Percentiles rank a stretch among this genome's conserved stretches.
phyloP scores from a whole-genome alignment of 2,797 vertebrate genomes.

The Clarias pachynema region DNA sequence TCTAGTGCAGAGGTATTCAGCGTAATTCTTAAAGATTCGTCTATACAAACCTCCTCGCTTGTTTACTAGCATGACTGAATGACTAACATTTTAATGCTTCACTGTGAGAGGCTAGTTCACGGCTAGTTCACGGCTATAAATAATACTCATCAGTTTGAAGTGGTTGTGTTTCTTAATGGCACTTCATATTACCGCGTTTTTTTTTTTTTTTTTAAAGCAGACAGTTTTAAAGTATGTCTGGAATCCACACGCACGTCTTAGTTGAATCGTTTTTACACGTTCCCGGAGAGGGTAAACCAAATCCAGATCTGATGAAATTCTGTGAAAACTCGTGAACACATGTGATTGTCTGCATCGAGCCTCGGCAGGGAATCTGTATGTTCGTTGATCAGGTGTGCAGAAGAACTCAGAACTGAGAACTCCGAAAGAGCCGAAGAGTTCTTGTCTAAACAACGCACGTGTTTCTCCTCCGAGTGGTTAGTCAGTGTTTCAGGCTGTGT shows the following conservation, averaged over 20 bases:
- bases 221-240: not conserved
- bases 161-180: not conserved
- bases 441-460: not conserved
- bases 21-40: not conserved
- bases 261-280: not conserved
- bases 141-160: not conserved
- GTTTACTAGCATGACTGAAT: not conserved
- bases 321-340: not conserved
- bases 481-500: not conserved
- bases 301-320: constrained; percentile 10
- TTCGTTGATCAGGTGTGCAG: not conserved
- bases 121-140: not conserved
- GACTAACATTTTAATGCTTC: not conserved
- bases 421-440: not conserved
- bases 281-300: not conserved
- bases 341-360: not conserved
- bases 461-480: not conserved
- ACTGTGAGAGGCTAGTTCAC: not conserved
- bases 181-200: not conserved
- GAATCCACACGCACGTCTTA: not conserved
- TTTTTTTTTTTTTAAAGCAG: not conserved
- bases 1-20: not conserved
- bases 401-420: not conserved
- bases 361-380: not conserved
- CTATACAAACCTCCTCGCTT: not conserved